phyloP scores from a whole-genome alignment of 2,113 vertebrate genomes.

The Barnardius zonarius region DNA sequence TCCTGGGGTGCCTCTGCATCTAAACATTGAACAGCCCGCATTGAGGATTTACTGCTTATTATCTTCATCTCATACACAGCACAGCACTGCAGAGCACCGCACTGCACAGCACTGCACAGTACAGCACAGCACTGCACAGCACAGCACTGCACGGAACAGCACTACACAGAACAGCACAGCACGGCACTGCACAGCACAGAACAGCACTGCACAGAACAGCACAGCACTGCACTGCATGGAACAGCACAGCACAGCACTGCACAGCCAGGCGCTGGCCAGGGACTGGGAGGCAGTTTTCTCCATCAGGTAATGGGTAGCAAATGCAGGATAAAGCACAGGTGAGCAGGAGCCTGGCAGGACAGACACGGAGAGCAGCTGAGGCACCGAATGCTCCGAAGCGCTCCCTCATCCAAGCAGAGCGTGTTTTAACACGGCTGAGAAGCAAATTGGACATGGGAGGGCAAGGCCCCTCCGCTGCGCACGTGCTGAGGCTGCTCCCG shows the following conservation, averaged over 20 bases:
- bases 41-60: neutral
- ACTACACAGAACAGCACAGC: too few relatives aligned
- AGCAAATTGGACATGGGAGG: accelerated
- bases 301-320: neutral
- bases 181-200: too few relatives aligned
- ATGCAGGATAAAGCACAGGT: constrained; percentile 1
- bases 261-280: too few relatives aligned
- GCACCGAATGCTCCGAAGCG: neutral
- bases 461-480: accelerated
- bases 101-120: neutral
- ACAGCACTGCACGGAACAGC: too few relatives aligned
- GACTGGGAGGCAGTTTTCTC: neutral
- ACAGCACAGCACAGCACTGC: too few relatives aligned
- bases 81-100: neutral
- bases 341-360: constrained; percentile 24
- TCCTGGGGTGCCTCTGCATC: neutral
- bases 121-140: too few relatives aligned
- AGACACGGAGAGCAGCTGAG: neutral
- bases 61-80: neutral
- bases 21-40: neutral
- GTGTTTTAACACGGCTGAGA: accelerated
- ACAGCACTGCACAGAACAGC: too few relatives aligned
- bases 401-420: neutral
- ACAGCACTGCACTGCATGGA: too few relatives aligned
- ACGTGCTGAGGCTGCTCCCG: neutral